Evolutionary conservation across 2,888 invertebrate species (phyloP), one percentile per base, ranked within the genome.

Genomic region (Didymodactylos carnosus): DNA sequence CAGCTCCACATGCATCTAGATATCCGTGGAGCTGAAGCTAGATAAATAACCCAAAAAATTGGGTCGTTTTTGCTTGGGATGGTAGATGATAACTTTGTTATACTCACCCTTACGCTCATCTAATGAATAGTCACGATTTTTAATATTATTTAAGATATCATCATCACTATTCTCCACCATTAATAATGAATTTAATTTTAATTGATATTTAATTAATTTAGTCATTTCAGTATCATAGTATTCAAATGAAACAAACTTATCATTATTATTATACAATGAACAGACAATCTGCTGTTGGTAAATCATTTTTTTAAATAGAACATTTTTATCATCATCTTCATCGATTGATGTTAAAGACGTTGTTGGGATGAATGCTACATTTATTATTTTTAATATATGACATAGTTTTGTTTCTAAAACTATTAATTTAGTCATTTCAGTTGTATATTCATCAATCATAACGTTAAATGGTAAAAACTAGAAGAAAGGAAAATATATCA

Each of bases 391-490:
- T n/a, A 62, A 62, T 62, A 35, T 62, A n/a, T 62, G 62, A 35
- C 62, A 29, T 35, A 62, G 35, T 29, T 35, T n/a, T 35, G 29
- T 62, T 35, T 62, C 35, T 35, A 62, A 62, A n/a, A 16, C 35
- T n/a, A 62, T n/a, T 62, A 62, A 62, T 62, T 62, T 62, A 62
- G 29, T 62, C 62, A 62, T 62, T 62, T 62, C 62, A 29, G 62
- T 14, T 35, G 29, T 62, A n/a, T 62, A 62, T 62, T 62, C 62
- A 35, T 62, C 62, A 19, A 62, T 29, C 62, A 62, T 62, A 10
- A 10, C 11, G 35, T 62, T 35, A 29, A 62, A 35, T 62, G 62
- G 62, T 35, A 62, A 35, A 62, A 62, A 62, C 62, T 62, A 62
- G 3, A 35, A 35, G 3, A 16, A 29, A n/a, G 27, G 27, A 13